phyloP scores from a whole-genome alignment of 2,888 invertebrate species.

The Ophion ellenae region DNA sequence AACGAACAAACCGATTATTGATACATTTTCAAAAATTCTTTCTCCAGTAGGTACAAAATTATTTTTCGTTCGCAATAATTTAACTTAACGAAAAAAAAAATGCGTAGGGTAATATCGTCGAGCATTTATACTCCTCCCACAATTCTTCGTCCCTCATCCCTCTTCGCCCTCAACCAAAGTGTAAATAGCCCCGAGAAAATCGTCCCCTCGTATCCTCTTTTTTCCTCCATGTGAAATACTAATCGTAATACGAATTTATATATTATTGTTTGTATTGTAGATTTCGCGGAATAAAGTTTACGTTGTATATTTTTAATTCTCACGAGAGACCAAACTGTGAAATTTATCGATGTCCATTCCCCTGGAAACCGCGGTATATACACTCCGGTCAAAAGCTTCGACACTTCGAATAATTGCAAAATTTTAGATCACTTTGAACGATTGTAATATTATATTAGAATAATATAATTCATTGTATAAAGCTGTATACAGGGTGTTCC shows the following conservation, averaged over 20 bases:
- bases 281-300: slow-evolving; percentile 79
- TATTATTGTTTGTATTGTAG: slow-evolving; percentile 68
- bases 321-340: slow-evolving; percentile 43
- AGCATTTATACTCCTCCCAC: slow-evolving; percentile 40
- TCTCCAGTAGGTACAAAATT: neutral
- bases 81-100: slow-evolving; percentile 10
- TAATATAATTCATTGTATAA: too few species aligned
- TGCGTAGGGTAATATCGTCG: slow-evolving; percentile 52
- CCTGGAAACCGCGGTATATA: neutral
- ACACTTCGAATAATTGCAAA: too few species aligned
- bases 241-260: slow-evolving; percentile 69
- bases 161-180: slow-evolving; percentile 74
- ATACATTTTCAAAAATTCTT: neutral
- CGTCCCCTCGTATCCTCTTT: slow-evolving; percentile 38
- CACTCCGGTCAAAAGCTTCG: too few species aligned
- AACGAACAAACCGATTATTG: neutral
- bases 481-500: too few species aligned
- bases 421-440: too few species aligned
- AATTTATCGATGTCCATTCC: slow-evolving; percentile 18
- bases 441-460: too few species aligned
- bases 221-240: slow-evolving; percentile 67
- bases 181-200: slow-evolving; percentile 77
- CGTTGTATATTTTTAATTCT: slow-evolving; percentile 81
- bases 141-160: slow-evolving; percentile 33
- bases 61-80: slow-evolving; percentile 1